Percentiles rank a stretch among this genome's conserved stretches.
Evolutionary conservation across 2,113 vertebrate species (phyloP).

Genomic region (Muntiacus reevesi): DNA sequence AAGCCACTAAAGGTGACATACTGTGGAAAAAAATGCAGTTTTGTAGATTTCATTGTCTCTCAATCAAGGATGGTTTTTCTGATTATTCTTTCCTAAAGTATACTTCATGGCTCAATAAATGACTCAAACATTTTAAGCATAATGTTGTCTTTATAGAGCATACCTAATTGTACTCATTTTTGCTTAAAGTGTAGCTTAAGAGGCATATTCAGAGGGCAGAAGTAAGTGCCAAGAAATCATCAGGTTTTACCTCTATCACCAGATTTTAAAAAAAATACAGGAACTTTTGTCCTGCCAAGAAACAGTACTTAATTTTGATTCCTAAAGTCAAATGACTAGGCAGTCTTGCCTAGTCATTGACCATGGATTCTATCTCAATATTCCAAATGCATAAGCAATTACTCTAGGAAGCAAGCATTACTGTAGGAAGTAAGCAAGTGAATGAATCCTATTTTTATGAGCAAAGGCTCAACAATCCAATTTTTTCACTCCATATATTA

Average conservation of each 20-base stretch:
- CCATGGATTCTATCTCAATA: not conserved
- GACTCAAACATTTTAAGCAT: conserved; percentile 59
- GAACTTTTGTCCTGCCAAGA: not conserved
- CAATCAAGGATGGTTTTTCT: conserved; percentile 43
- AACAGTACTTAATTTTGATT: not conserved
- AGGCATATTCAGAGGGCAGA: conserved; percentile 35
- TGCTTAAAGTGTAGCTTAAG: conserved; percentile 54
- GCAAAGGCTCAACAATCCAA: not conserved
- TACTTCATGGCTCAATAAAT: conserved; percentile 66
- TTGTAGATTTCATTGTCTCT: conserved; percentile 61
- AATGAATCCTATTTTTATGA: not conserved
- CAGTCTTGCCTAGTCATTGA: not conserved
- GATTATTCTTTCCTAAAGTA: conserved; percentile 71
- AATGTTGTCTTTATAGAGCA: conserved; percentile 65
- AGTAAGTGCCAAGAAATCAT: conserved; percentile 64
- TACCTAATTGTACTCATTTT: conserved; percentile 71
- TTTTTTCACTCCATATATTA: not conserved
- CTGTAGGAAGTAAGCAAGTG: not conserved
- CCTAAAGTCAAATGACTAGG: not conserved
- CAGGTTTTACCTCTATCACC: conserved; percentile 24
- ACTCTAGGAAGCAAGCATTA: not conserved
- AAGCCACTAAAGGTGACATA: conserved; percentile 59
- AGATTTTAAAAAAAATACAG: not conserved
- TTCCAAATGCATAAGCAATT: not conserved
- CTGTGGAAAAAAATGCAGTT: conserved; percentile 56